Conservation (phyloP, 2,797 vertebrate species). For the Erpetoichthys calabaricus region DNA sequence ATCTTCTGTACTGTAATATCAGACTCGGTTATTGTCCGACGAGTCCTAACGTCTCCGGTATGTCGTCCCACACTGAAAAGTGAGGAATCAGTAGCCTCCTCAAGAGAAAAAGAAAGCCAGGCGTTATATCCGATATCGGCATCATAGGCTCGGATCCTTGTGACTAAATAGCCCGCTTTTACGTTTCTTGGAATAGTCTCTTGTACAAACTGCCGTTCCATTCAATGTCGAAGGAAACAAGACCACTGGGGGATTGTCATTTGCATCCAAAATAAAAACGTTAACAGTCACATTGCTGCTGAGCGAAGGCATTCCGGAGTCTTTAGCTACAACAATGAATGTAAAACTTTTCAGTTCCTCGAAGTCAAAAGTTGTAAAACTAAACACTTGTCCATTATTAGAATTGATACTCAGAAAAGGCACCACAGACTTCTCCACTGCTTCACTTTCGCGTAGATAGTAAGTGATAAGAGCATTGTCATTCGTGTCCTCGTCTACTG, state of each 20-base stretch:
- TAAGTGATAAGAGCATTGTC: slow-evolving; percentile 32
- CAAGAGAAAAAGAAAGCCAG: slow-evolving; percentile 32
- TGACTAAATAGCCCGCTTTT: slow-evolving; percentile 23
- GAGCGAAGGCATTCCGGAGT: slow-evolving; percentile 28
- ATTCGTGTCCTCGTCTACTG: slow-evolving; percentile 26
- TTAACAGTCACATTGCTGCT: slow-evolving; percentile 31
- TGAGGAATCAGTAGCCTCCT: slow-evolving; percentile 21
- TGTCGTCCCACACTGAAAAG: slow-evolving; percentile 23
- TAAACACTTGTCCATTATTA: slow-evolving; percentile 25
- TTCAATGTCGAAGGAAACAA: slow-evolving; percentile 24
- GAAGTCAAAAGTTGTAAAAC: slow-evolving; percentile 28
- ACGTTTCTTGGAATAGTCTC: slow-evolving; percentile 17
- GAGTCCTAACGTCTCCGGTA: slow-evolving; percentile 24
- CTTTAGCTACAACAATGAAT: slow-evolving; percentile 22
- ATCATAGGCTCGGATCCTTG: slow-evolving; percentile 31
- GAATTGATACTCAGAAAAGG: slow-evolving; percentile 29
- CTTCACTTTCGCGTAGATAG: slow-evolving; percentile 17
- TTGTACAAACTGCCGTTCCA: slow-evolving; percentile 22
- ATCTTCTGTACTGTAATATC: slow-evolving; percentile 20
- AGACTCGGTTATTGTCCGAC: slow-evolving; percentile 20
- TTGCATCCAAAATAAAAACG: slow-evolving; percentile 33
- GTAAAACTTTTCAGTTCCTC: slow-evolving; percentile 15
- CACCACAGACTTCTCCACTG: slow-evolving; percentile 7
- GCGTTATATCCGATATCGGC: slow-evolving; percentile 41
- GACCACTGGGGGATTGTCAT: slow-evolving; percentile 30